Evolutionary conservation across 2,888 invertebrate genomes (phyloP), one percentile per base, ranked within the genome.

Genomic region (Argynnis bischoffii): DNA sequence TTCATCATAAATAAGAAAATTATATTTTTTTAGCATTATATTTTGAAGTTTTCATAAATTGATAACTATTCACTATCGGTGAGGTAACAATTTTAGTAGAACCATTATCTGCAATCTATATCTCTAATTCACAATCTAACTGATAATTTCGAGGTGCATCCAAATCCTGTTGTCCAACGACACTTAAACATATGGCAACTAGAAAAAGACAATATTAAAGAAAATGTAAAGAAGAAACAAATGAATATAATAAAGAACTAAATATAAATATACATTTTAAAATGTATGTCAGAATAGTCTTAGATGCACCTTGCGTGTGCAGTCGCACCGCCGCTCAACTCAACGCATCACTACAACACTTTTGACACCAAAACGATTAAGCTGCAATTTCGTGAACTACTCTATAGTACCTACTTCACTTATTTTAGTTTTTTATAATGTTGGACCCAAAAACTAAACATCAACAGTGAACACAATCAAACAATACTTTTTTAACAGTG

Each of bases 1-100:
- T 26, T 6, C 16, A 51, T 55, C 2, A 5, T 48, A 59, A n/a
- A 59, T 47, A 48, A 59, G 48, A 48, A 11, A 31, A 47, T 26
- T 4, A 6, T 21, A 26, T 31, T 26, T 57, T 59, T 59, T 59
- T 51, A 16, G 80, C 83, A 84, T 87, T 90, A 84, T 90, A 90
- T 89, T 90, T 89, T 81, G 83, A 85, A 88, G 83, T 88, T 87
- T 87, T 84, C 84, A 88, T 88, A 87, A 89, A 87, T 89, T 86
- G 87, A 88, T 88, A 88, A 87, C 89, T 91, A 91, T 88, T 79
- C 83, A 87, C 90, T 90, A 91, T 92, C 88, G 90, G 90, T 92
- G 91, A 91, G 91, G 91, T 90, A 90, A 90, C 89, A 90, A 91
- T 85, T 86, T 83, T 85, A 83, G 82, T 86, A 89, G 87, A 89